Conservation (phyloP, 2,797 vertebrate genomes). For the Sarcoramphus papa region DNA sequence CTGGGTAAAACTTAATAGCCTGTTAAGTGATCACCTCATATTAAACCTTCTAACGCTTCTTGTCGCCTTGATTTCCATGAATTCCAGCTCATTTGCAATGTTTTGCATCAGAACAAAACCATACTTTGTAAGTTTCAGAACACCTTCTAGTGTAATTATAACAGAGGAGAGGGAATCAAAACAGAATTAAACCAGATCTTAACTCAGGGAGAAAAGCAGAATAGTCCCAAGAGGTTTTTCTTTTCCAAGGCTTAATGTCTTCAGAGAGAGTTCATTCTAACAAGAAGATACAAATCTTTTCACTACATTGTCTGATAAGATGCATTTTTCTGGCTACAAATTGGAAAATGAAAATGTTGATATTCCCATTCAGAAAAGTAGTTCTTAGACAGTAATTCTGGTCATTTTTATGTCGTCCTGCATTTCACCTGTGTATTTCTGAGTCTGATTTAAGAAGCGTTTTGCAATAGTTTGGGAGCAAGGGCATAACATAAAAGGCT, state of each 20-base stretch:
- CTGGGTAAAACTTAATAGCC: not conserved
- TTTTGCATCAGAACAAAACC: not conserved
- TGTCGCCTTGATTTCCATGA: not conserved
- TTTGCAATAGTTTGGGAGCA: not conserved
- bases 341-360: not conserved
- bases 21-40: not conserved
- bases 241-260: not conserved
- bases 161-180: not conserved
- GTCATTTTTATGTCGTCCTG: not conserved
- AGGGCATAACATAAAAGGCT: not conserved
- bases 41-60: not conserved
- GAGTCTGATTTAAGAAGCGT: not conserved
- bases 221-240: not conserved
- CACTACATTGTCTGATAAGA: not conserved
- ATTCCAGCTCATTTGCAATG: not conserved
- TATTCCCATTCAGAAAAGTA: not conserved
- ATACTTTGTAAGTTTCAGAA: not conserved
- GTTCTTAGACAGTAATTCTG: not conserved
- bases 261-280: not conserved
- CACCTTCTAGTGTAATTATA: not conserved
- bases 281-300: not conserved
- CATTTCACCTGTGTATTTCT: not conserved
- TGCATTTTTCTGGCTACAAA: not conserved
- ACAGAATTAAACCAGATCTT: not conserved
- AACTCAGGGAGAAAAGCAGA: not conserved